Evolutionary conservation across 1,140 invertebrate genomes (phyloP), one percentile per base, ranked within the genome.

Genomic region (Pentalonia nigronervosa): DNA sequence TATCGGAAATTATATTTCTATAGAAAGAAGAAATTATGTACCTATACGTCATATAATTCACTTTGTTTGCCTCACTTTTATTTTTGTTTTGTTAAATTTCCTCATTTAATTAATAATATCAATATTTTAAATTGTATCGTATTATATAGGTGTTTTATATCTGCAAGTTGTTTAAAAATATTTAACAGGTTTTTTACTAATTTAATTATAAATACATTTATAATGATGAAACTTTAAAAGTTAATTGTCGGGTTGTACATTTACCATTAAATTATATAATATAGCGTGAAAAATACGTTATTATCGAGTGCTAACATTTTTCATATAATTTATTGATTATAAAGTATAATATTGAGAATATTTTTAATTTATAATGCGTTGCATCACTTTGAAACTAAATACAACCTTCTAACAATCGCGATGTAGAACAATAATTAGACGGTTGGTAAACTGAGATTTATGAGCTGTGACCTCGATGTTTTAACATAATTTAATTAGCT

Each of bases 401-500:
- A 53, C 87, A 89, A 89, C 87, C 48, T 89, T 89, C 87, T 89
- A 36, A 89, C 47, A 89, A 89, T 89, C n/a, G 87, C 87, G 48
- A 20, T 89, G 87, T 53, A 89, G 48, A 89, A 89, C 87, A 89
- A 89, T 89, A 89, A 89, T 89, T 89, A 53, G 87, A 36, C 11
- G 87, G 47, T 89, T 89, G 87, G 87, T 89, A 89, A 53, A 89
- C n/a, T 50, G 87, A 89, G 47, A 88, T n/a, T 50, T 50, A 48
- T 88, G 47, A 88, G 47, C 34, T 50, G 86, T 89, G 87, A 89
- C 87, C 87, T 89, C 48, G 87, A 20, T 89, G 87, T 50, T 53
- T 89, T 89, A 89, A 89, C 48, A 53, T 89, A 36, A 89, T 53
- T 89, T 89, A 89, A 89, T 89, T 89, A 89, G 87, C 7, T 89